Evolutionary conservation across 2,113 vertebrate genomes (phyloP).

Genomic region (Percina caprodes): DNA sequence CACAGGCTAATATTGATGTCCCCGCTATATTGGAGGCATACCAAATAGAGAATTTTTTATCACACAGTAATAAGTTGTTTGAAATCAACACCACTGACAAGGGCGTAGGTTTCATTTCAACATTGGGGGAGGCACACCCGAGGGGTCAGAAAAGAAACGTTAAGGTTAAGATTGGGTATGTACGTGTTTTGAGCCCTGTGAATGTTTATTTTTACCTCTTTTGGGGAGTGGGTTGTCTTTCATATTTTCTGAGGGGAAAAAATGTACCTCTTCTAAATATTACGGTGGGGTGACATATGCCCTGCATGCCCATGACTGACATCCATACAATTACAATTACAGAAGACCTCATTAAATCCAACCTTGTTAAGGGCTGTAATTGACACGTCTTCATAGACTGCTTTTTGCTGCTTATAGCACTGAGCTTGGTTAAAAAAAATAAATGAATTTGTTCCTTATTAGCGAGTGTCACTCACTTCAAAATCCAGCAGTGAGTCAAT

Average conservation of each 20-base stretch:
- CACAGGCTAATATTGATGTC: neutral
- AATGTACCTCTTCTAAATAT: too few relatives aligned
- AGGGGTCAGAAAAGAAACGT: too few relatives aligned
- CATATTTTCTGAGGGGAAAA: too few relatives aligned
- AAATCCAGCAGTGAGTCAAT: conserved; percentile 98
- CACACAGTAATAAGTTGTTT: neutral
- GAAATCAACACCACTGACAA: neutral
- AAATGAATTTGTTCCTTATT: conserved; percentile 5
- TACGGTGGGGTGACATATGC: too few relatives aligned
- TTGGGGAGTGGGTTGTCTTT: too few relatives aligned
- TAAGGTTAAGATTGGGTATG: too few relatives aligned
- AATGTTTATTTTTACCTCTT: too few relatives aligned
- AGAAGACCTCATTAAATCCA: neutral
- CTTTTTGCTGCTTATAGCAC: neutral
- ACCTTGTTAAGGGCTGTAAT: neutral
- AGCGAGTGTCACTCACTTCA: conserved; percentile 87
- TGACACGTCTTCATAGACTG: neutral
- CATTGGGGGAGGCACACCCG: too few relatives aligned
- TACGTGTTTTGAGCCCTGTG: too few relatives aligned
- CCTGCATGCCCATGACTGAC: too few relatives aligned
- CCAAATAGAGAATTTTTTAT: neutral
- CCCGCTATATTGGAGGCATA: neutral
- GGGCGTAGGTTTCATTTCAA: too few relatives aligned
- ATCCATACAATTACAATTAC: neutral
- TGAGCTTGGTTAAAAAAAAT: neutral